These are phyloP conservation scores for Galeopterus variegatus DNA, from an alignment of 2,113 vertebrate species.

Conservation along the genomic window DNA sequence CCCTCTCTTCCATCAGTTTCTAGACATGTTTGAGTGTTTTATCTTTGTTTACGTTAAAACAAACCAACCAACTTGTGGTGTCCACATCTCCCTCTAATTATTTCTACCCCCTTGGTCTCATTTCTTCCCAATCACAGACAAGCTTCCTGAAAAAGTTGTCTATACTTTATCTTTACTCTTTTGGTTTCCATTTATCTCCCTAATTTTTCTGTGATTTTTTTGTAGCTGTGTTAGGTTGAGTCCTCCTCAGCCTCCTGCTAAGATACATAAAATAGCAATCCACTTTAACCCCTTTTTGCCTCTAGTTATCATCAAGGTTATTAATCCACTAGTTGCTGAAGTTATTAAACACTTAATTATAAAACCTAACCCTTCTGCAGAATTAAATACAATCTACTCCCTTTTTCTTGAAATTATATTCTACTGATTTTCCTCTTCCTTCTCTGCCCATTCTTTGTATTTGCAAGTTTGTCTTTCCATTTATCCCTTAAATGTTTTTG, in stretches of 20 bases:
- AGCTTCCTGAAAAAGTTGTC: neutral
- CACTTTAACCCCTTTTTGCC: neutral
- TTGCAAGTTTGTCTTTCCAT: constrained; percentile 29
- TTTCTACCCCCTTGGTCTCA: neutral
- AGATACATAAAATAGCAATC: neutral
- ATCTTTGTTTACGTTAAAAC: neutral
- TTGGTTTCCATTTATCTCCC: neutral
- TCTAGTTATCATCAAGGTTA: neutral
- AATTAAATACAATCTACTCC: neutral
- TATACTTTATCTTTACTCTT: neutral
- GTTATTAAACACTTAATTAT: neutral
- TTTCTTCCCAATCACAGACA: neutral
- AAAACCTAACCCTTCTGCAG: neutral
- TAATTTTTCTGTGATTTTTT: neutral
- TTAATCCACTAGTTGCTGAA: neutral
- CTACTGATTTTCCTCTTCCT: neutral
- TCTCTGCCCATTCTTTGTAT: neutral
- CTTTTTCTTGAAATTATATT: constrained; percentile 37
- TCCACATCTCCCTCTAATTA: neutral
- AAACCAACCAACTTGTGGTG: neutral
- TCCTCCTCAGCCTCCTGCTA: too few species aligned
- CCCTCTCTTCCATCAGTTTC: neutral
- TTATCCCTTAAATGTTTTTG: constrained; percentile 16
- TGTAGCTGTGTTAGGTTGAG: too few species aligned
- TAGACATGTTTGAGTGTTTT: neutral